Evolutionary conservation across 2,888 invertebrate genomes (phyloP), one percentile per base, ranked within the genome.

Genomic region (Drosophila prolongata): DNA sequence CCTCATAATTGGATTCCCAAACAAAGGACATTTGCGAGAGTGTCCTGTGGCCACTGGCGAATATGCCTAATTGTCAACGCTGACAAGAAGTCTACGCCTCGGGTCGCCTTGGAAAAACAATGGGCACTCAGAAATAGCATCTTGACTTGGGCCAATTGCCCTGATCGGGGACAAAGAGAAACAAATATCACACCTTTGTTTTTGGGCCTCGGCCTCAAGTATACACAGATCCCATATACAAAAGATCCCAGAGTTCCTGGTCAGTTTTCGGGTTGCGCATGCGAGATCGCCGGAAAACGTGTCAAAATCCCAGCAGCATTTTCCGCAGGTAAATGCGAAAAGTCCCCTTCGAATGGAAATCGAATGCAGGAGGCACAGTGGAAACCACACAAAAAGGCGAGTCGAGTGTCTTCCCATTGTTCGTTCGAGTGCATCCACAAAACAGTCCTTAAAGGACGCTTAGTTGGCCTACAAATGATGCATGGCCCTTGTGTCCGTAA

Each of bases 381-480:
- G 14, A 37, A 70, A 77, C 77, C 79, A 67, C 82, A 82, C 79
- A 81, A 79, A 75, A 81, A 62, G 65, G 70, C 70, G 71, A 71
- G 77, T 79, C 82, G 79, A 79, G 77, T 67, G 70, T 65, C 74
- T 74, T 74, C 67, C 78, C 78, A 86, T 83, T 86, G 83, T 83
- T 83, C 83, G 60, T 76, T 75, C 68, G 80, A 79, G 79, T 80
- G 86, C 87, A 85, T 86, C 86, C 86, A 80, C 86, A 86, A 86
- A 86, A 86, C 80, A 80, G 86, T 87, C 86, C 87, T 86, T 86
- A 86, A 87, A 86, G 87, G 82, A 83, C 80, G 87, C 85, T 86
- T 86, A 86, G 85, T 87, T 87, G 82, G 85, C 80, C 78, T 87
- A 87, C 88, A 87, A 87, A 87, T 87, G 88, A 86, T 83, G 83